Percentiles rank a stretch among this genome's conserved stretches.
Evolutionary conservation across 2,888 invertebrate genomes (phyloP).

Genomic region (Ramazzottius varieornatus): DNA sequence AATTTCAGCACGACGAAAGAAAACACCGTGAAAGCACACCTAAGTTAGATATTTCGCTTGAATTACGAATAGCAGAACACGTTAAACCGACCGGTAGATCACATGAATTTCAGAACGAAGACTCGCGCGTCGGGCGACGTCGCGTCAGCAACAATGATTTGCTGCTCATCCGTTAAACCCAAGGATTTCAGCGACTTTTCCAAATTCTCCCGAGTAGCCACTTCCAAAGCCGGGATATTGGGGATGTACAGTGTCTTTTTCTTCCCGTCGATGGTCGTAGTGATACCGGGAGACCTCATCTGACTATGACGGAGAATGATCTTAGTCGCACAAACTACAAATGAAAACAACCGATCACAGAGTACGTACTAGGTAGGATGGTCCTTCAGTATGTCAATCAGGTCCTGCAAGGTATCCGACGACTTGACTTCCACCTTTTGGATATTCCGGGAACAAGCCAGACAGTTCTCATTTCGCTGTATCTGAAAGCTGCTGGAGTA

Average conservation of each 20-base stretch:
- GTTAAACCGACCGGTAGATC: too few species aligned
- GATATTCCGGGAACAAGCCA: conserved; percentile 38
- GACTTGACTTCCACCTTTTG: conserved; percentile 19
- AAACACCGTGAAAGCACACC: too few species aligned
- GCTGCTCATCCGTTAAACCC: conserved; percentile 52
- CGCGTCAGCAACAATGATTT: conserved; percentile 65
- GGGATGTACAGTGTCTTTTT: conserved; percentile 79
- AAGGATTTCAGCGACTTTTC: conserved; percentile 54
- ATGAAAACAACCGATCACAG: too few species aligned
- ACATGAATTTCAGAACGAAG: conserved; percentile 19
- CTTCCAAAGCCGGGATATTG: conserved; percentile 66
- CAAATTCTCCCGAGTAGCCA: conserved; percentile 58
- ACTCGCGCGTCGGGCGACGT: conserved; percentile 40
- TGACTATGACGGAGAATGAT: conserved; percentile 28
- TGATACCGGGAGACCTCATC: conserved; percentile 65
- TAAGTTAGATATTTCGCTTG: too few species aligned
- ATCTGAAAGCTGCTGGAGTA: conserved; percentile 84
- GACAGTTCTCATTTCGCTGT: conserved; percentile 55
- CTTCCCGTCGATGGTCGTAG: conserved; percentile 49
- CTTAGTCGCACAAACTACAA: too few species aligned
- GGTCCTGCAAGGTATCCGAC: conserved; percentile 41
- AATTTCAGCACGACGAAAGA: too few species aligned
- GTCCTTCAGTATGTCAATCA: conserved; percentile 52
- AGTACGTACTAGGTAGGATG: conserved; percentile 34
- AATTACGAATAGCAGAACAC: too few species aligned